phyloP scores from a whole-genome alignment of 1,140 invertebrate genomes.

The Hylaeus volcanicus region DNA sequence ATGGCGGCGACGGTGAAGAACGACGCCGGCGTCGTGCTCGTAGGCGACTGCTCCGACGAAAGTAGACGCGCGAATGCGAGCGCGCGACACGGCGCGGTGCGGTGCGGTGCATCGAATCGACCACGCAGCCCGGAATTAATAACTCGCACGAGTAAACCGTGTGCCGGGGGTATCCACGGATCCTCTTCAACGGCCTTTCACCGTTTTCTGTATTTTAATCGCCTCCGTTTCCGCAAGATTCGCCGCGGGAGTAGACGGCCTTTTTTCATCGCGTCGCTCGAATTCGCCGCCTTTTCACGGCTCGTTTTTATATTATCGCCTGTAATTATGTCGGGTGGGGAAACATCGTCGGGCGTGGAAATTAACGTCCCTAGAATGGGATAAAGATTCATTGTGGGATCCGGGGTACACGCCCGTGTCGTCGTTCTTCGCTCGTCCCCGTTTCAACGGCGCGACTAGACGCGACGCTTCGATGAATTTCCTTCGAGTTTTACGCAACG shows the following conservation, averaged over 20 bases:
- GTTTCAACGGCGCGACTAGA: not conserved
- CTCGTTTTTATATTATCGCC: constrained; percentile 29
- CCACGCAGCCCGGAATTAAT: constrained; percentile 27
- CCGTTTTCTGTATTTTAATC: constrained; percentile 24
- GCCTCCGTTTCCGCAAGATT: constrained; percentile 25
- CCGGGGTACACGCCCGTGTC: not conserved
- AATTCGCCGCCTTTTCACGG: constrained; percentile 19
- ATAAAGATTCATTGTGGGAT: not conserved
- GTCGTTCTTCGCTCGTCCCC: not conserved
- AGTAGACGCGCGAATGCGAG: not conserved
- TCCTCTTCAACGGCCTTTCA: constrained; percentile 29
- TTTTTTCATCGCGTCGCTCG: constrained; percentile 13
- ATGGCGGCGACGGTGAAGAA: not conserved
- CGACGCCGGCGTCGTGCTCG: not conserved
- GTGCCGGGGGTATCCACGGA: not conserved
- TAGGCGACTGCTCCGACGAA: not conserved
- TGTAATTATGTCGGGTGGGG: constrained; percentile 3
- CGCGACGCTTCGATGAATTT: constrained; percentile 3
- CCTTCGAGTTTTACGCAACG: not conserved
- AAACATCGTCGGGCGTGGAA: constrained; percentile 9
- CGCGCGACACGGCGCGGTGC: not conserved
- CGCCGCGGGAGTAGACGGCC: not conserved
- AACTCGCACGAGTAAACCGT: constrained; percentile 17
- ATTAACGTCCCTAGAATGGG: constrained; percentile 6
- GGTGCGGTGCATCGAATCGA: constrained; percentile 8